A percentile compares a stretch with the other conserved stretches of the same genome.
Evolutionary conservation across 2,113 vertebrate species (phyloP).

Genomic region (Pterocles burchelli): DNA sequence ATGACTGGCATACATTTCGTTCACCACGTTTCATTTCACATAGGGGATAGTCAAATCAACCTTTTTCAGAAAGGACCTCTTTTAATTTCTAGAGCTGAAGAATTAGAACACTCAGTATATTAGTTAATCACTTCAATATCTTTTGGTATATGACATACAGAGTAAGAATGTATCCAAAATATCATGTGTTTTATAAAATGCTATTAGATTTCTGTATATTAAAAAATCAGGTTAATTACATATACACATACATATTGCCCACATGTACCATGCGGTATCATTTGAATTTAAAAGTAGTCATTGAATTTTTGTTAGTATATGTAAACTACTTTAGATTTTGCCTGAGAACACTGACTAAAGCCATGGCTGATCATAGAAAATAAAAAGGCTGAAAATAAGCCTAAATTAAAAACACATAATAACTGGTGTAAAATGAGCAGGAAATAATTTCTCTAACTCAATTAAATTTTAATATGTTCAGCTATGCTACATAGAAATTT

Average conservation of each 20-base stretch:
- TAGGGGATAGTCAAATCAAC: not conserved
- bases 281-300: not conserved
- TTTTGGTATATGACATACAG: not conserved
- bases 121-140: not conserved
- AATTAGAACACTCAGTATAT: not conserved
- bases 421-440: not conserved
- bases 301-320: not conserved
- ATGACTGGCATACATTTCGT: rapidly evolving
- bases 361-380: not conserved
- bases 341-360: not conserved
- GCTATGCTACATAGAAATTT: not conserved
- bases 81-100: not conserved
- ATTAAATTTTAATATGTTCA: not conserved
- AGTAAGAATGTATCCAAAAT: not conserved
- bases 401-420: not conserved
- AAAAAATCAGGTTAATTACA: not conserved
- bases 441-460: not conserved
- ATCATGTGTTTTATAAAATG: not conserved
- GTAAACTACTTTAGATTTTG: not conserved
- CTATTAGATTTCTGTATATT: not conserved
- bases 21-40: not conserved
- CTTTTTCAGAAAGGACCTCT: not conserved
- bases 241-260: not conserved
- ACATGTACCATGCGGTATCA: not conserved
- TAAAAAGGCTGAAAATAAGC: not conserved